Conservation (phyloP, 2,797 vertebrate genomes). For the Thaleichthys pacificus region DNA sequence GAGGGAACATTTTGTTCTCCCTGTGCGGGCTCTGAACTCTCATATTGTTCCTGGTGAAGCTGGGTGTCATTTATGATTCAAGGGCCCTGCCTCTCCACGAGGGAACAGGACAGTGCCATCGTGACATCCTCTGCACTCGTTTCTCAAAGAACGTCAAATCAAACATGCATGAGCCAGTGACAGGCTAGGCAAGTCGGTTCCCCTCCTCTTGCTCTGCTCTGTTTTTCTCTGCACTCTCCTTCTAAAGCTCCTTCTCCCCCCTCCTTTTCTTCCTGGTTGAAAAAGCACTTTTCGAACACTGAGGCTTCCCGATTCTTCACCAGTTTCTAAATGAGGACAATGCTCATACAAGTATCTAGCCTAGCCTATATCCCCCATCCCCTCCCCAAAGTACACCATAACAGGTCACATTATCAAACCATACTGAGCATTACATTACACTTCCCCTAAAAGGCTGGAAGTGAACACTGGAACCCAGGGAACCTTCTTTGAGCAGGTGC, state of each 20-base stretch:
- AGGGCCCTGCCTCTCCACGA: constrained; percentile 55
- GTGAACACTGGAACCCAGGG: not conserved
- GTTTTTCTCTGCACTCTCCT: constrained; percentile 19
- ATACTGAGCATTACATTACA: not conserved
- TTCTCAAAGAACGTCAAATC: constrained; percentile 75
- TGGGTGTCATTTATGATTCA: constrained; percentile 77
- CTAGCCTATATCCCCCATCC: not conserved
- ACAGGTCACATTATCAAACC: not conserved
- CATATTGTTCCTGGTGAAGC: constrained; percentile 69
- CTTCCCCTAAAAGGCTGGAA: not conserved
- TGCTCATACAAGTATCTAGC: not conserved
- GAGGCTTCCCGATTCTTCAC: constrained; percentile 15
- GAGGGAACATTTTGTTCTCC: constrained; percentile 76
- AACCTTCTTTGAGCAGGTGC: not conserved
- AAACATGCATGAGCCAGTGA: constrained; percentile 76
- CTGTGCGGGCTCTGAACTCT: constrained; percentile 58
- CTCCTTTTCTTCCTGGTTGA: constrained; percentile 11
- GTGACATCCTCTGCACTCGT: constrained; percentile 69
- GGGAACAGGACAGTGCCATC: constrained; percentile 70
- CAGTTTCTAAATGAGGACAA: not conserved
- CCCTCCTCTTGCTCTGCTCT: constrained; percentile 42
- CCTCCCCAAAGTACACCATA: no score
- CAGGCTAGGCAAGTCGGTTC: constrained; percentile 60
- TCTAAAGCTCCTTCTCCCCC: constrained; percentile 23
- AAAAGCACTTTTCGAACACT: constrained; percentile 41